Evolutionary conservation across 2,113 vertebrate species (phyloP), one percentile per base, ranked within the genome.

Genomic region (Upupa epops): DNA sequence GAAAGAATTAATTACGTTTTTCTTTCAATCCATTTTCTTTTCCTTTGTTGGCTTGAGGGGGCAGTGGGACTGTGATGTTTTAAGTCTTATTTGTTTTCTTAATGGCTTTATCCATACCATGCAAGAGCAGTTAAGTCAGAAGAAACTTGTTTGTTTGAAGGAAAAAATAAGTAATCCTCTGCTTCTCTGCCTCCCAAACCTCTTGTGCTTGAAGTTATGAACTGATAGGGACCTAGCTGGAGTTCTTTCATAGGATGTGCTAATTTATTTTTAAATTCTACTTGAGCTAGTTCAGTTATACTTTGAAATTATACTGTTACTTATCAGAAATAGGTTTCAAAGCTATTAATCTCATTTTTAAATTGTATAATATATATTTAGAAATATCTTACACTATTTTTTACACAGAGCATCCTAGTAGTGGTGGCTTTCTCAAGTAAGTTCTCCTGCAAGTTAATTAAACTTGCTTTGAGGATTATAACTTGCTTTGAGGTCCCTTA

Each of bases 391-490:
- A n/a, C 3, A 16, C 68, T 46, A 21, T 48, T 77, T 92, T 69
- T 74, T 76, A n/a, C 17, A 13, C 17, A 32, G 14, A 60, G 10
- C 32, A 21, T 72, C 54, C 32, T 61, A 58, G 18, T 83, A 75
- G 16, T 3, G 3, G 32, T 83, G 32, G 2, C 58, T 93, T 91
- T 91, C 78, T 84, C 24, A 36, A 83, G 3, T 40, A 68, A 40
- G 14, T 64, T 89, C 40, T 82, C 25, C 51, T 82, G 49, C 61
- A 78, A 90, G 61, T 94, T 94, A 94, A 94, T 95, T 94, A 83
- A 81, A 65, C 45, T 86, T 77, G 15, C 13, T 69, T 52, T 84
- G 68, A 40, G 45, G n/a, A 63, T 91, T 89, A 82, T 21, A 49
- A 40, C 29, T 92, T 90, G 64, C 34, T 64, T 58, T 65, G 58